Base-by-base conservation (phyloP, 2,113 vertebrate genomes). In the Desmodus rotundus region DNA sequence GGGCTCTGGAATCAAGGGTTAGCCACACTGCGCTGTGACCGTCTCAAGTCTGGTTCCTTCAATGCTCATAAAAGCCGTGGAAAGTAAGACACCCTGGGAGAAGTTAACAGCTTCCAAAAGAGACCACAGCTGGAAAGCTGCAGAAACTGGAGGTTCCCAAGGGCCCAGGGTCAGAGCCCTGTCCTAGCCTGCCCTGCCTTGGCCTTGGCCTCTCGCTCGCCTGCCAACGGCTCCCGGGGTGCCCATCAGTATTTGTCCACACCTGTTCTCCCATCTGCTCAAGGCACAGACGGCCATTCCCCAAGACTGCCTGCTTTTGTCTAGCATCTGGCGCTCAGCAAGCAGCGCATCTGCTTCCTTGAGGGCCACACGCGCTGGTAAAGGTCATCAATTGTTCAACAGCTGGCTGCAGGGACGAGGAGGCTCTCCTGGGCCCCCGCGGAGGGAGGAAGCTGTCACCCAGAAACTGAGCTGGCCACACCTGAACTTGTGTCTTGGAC, bases 291-390 rank as follows among this genome's bases (percentile, higher is more conserved):
- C 74, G 16, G 47, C 24, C 0, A 1, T 50, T 43, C 70, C n/a
- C 76, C 24, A 16, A 58, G 33, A 33, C 61, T n/a, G 74, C 61
- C 56, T 0, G 5, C 36, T 15, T 65, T 33, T 31, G 58, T 67
- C 33, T n/a, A 22, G 91, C 72, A 54, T 54, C 82, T 81, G 82
- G n/a, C 54, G 19, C 67, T 78, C 10, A 24, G 38, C 2, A 5
- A 43, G 52, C 33, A 22, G 12, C 45, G 52, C 17, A 43, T 45
- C 54, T 83, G 28, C 68, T 38, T 90, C 38, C 36, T 38, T 31
- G 26, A 31, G 50, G 43, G 11, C 72, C 36, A 10, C 2, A 0
- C 8, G 0, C 4, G 11, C 33, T 2, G 10, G 28, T 13, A 8
- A 88, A 63, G 19, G 5, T 24, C 3, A 45, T 14, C 3, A 9